phyloP scores from a whole-genome alignment of 2,113 vertebrate genomes.

The Tyrannus savana region DNA sequence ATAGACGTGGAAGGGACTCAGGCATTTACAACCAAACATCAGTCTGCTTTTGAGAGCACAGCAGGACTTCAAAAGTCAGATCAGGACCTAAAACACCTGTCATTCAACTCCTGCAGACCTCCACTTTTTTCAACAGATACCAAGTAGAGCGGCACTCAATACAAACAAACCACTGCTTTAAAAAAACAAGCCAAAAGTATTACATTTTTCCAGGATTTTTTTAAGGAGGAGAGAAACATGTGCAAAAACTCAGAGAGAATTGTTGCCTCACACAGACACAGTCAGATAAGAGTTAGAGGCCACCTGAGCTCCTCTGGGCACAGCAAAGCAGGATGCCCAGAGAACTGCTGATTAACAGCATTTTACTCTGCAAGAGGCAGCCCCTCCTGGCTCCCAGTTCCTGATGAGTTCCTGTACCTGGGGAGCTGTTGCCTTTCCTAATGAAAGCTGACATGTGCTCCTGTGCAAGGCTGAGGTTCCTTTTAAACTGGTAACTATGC shows the following conservation, averaged over 20 bases:
- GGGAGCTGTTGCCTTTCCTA: not conserved
- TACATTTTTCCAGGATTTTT: not conserved
- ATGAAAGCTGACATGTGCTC: not conserved
- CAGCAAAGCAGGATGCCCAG: not conserved
- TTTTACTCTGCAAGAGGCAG: not conserved
- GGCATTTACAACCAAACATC: not conserved
- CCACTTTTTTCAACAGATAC: not conserved
- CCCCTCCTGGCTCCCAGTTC: not conserved
- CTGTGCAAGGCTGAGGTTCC: not conserved
- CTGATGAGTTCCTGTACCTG: not conserved
- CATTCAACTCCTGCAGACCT: not conserved
- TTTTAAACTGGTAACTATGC: not conserved
- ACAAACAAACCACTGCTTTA: accelerated
- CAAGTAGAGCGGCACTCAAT: not conserved
- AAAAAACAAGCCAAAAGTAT: not conserved
- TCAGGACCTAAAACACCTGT: not conserved
- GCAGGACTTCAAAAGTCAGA: not conserved
- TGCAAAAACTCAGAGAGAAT: not conserved
- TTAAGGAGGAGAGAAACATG: not conserved
- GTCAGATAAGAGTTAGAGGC: not conserved
- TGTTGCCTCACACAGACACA: not conserved
- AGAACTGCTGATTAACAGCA: not conserved
- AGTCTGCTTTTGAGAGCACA: not conserved
- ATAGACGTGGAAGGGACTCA: not conserved
- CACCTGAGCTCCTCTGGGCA: not conserved